Conservation (phyloP, 2,113 vertebrate species). For the Bubo bubo region DNA sequence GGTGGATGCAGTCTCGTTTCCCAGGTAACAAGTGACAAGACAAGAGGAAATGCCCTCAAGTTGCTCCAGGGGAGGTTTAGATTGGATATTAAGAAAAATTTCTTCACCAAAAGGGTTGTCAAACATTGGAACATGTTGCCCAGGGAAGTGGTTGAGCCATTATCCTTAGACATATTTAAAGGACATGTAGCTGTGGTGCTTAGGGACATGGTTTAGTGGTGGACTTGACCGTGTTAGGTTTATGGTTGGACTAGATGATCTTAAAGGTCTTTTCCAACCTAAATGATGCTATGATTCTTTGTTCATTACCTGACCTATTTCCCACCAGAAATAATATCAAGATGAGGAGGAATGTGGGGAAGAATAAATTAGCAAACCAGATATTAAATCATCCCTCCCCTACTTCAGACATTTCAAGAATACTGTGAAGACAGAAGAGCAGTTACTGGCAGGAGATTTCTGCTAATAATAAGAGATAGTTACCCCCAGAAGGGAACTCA, state of each 20-base stretch:
- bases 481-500: background rate
- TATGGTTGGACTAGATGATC: background rate
- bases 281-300: background rate
- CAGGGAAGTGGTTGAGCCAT: background rate
- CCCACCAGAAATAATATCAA: background rate
- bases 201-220: background rate
- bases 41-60: background rate
- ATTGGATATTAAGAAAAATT: background rate
- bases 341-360: background rate
- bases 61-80: background rate
- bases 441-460: background rate
- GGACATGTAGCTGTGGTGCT: background rate
- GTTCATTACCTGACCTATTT: background rate
- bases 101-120: rapidly evolving
- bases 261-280: background rate
- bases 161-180: background rate
- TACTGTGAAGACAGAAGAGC: background rate
- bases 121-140: background rate
- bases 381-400: background rate
- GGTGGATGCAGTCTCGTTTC: background rate
- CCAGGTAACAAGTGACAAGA: background rate
- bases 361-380: background rate
- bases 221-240: background rate
- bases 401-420: background rate
- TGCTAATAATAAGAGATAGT: background rate